Evolutionary conservation across 2,113 vertebrate species (phyloP).

Genomic region (Rhynchomys soricoides): DNA sequence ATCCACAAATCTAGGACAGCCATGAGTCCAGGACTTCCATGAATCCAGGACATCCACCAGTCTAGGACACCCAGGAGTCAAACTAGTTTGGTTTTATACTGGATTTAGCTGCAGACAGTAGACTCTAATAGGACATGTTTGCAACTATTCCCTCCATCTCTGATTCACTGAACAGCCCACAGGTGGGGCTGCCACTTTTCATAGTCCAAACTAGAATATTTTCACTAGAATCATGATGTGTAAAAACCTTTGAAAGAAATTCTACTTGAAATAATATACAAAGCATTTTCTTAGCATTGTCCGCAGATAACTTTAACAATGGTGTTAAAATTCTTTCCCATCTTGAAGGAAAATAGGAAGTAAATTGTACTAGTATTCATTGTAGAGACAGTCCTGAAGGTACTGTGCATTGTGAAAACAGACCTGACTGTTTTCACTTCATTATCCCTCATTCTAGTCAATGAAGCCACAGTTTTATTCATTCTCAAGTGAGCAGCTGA

Average conservation of each 20-base stretch:
- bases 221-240: not conserved
- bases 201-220: not conserved
- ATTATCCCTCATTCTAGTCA: not conserved
- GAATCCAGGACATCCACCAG: not conserved
- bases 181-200: not conserved
- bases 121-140: not conserved
- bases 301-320: not conserved
- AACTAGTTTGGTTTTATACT: not conserved
- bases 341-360: not conserved
- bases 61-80: not conserved
- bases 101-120: not conserved
- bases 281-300: not conserved
- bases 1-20: not conserved
- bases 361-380: not conserved
- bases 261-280: not conserved
- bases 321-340: not conserved
- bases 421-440: not conserved
- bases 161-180: not conserved
- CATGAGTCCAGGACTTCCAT: not conserved
- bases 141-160: not conserved
- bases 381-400: not conserved
- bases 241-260: not conserved
- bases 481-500: not conserved
- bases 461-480: not conserved
- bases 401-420: not conserved